Percentiles rank a stretch among this genome's conserved stretches.
Conservation (phyloP, 2,888 invertebrate species). For the Sesia apiformis region DNA sequence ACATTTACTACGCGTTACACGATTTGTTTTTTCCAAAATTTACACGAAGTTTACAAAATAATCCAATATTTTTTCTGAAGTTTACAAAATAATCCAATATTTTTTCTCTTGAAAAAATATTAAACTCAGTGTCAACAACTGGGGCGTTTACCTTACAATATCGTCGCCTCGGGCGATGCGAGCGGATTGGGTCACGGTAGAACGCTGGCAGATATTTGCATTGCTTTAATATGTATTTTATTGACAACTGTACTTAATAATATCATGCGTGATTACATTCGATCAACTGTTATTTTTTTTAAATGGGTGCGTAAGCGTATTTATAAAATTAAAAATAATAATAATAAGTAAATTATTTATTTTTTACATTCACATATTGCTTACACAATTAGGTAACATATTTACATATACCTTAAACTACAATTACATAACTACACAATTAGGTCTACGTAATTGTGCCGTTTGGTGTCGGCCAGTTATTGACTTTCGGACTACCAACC, state of each 20-base stretch:
- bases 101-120: not conserved
- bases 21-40: not conserved
- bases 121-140: slow-evolving; percentile 2
- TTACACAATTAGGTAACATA: too few relatives aligned
- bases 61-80: not conserved
- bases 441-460: too few relatives aligned
- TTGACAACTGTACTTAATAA: not conserved
- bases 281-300: too few relatives aligned
- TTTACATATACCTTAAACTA: too few relatives aligned
- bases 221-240: slow-evolving; percentile 2
- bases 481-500: too few relatives aligned
- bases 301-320: too few relatives aligned
- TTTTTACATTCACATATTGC: too few relatives aligned
- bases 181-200: not conserved
- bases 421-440: too few relatives aligned
- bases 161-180: slow-evolving; percentile 1
- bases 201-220: slow-evolving; percentile 2
- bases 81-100: not conserved
- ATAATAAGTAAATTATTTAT: too few relatives aligned
- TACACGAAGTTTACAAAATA: not conserved
- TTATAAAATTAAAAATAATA: too few relatives aligned
- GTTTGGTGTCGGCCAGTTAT: too few relatives aligned
- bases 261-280: not conserved
- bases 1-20: not conserved
- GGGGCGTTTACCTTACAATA: not conserved